Conservation (phyloP, 1,140 invertebrate species). For the Telenomus remus region DNA sequence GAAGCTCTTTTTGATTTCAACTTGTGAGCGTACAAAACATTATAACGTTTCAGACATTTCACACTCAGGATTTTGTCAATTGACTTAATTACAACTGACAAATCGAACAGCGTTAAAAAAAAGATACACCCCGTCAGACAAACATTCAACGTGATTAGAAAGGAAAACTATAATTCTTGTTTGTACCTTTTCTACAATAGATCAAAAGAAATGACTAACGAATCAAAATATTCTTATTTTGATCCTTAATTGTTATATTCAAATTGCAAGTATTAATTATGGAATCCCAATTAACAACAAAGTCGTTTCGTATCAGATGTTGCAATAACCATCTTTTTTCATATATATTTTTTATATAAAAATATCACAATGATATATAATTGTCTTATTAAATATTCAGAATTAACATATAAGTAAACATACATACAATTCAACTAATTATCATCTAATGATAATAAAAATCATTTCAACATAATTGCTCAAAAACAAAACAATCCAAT, state of each 20-base stretch:
- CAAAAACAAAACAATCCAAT: slow-evolving; percentile 23
- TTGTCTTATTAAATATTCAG: slow-evolving; percentile 4
- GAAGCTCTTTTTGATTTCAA: neutral
- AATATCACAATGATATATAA: slow-evolving; percentile 39
- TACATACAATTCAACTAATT: slow-evolving; percentile 24
- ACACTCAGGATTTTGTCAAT: slow-evolving; percentile 4
- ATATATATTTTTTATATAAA: slow-evolving; percentile 18
- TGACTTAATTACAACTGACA: slow-evolving; percentile 5
- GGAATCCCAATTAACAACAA: slow-evolving; percentile 11
- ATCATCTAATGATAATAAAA: slow-evolving; percentile 34
- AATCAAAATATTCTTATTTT: slow-evolving; percentile 5
- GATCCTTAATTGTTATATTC: neutral
- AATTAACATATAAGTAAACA: slow-evolving; percentile 25
- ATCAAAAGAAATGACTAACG: neutral
- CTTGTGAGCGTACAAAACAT: neutral
- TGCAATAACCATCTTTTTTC: slow-evolving; percentile 16
- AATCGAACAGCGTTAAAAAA: slow-evolving; percentile 12
- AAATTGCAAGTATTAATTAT: neutral
- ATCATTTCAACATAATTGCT: slow-evolving; percentile 36
- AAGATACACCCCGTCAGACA: slow-evolving; percentile 4
- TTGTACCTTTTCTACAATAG: slow-evolving; percentile 8
- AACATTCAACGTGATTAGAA: slow-evolving; percentile 5
- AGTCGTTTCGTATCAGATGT: slow-evolving; percentile 49
- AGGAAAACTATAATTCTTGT: neutral
- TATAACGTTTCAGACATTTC: neutral